Conservation (phyloP, 2,113 vertebrate genomes). For the Micronycteris hirsuta region DNA sequence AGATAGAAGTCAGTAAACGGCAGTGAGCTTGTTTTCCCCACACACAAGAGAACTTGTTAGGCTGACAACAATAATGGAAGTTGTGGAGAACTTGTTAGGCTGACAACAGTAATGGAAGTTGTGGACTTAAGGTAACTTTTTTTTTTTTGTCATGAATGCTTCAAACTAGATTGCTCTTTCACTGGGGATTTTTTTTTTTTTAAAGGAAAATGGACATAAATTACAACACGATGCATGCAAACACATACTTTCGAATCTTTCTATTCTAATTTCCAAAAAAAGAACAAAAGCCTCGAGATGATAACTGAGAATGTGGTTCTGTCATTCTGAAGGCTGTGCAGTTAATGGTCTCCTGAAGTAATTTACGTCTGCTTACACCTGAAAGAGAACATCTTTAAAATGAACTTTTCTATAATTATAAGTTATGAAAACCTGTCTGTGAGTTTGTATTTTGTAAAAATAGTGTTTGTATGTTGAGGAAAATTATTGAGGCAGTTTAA, state of each 20-base stretch:
- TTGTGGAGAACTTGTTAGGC: too few species aligned
- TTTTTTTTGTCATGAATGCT: slow-evolving; percentile 65
- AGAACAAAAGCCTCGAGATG: background rate
- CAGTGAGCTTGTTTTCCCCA: background rate
- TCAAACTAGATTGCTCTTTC: slow-evolving; percentile 71
- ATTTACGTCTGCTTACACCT: background rate
- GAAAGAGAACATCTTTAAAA: background rate
- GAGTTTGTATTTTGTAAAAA: background rate
- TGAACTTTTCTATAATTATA: background rate
- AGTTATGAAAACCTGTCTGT: background rate
- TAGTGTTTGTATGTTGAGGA: background rate
- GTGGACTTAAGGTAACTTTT: too few species aligned
- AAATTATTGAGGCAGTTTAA: background rate
- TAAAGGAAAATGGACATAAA: slow-evolving; percentile 21
- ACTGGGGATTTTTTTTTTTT: slow-evolving; percentile 43
- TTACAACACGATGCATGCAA: background rate
- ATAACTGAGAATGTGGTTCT: background rate
- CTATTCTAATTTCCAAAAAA: background rate
- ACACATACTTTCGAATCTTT: slow-evolving; percentile 23
- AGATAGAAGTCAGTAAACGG: background rate
- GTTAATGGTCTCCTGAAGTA: background rate
- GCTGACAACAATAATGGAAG: background rate
- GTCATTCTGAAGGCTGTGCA: background rate
- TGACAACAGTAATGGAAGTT: too few species aligned
- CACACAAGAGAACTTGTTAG: background rate